A percentile compares a stretch with the other conserved stretches of the same genome.
Evolutionary conservation across 2,888 invertebrate genomes (phyloP).

Genomic region (Tenthredo livida): DNA sequence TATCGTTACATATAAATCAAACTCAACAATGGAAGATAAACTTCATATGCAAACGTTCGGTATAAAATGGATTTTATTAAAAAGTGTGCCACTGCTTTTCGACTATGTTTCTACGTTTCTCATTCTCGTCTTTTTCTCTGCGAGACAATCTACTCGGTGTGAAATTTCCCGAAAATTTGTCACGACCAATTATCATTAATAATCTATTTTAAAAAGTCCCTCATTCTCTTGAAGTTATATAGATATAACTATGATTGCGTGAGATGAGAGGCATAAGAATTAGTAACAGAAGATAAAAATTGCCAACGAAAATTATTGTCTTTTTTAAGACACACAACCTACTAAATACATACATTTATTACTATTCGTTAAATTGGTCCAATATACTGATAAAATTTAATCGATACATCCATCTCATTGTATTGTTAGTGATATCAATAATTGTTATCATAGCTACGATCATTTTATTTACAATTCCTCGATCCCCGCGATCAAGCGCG

Average conservation of each 20-base stretch:
- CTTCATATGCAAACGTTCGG: background rate
- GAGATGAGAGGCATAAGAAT: background rate
- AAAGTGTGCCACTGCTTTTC: background rate
- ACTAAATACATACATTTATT: slow-evolving; percentile 45
- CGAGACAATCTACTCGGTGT: background rate
- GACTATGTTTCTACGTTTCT: background rate
- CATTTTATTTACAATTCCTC: slow-evolving; percentile 50
- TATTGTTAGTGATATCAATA: slow-evolving; percentile 51
- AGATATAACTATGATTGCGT: background rate
- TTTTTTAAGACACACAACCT: slow-evolving; percentile 61
- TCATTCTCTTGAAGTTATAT: background rate
- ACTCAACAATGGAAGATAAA: slow-evolving; percentile 7
- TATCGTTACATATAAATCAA: background rate
- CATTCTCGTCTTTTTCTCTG: background rate
- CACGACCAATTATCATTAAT: background rate
- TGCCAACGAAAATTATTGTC: slow-evolving; percentile 67
- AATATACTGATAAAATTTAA: slow-evolving; percentile 48
- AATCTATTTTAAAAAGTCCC: background rate
- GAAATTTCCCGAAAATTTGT: background rate
- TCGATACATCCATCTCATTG: slow-evolving; percentile 6
- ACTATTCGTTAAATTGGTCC: slow-evolving; percentile 64
- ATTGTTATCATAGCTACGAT: background rate
- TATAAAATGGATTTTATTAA: background rate
- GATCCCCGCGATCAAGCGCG: slow-evolving; percentile 2
- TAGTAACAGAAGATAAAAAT: slow-evolving; percentile 24